Conservation (phyloP, 2,113 vertebrate species). For the Oostethus manadensis region DNA sequence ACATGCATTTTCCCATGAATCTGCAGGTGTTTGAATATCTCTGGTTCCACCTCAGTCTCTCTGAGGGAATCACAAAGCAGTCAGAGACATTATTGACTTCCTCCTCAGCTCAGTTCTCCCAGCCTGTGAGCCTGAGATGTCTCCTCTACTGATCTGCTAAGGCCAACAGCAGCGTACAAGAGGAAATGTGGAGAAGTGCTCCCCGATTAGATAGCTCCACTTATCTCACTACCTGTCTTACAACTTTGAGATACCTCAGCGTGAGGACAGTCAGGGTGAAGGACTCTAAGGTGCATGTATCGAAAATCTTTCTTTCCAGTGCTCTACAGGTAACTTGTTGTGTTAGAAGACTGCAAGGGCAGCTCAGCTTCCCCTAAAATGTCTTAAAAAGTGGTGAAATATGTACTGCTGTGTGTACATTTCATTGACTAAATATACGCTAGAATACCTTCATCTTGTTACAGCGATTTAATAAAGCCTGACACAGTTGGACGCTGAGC, state of each 20-base stretch:
- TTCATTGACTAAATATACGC: too few relatives aligned
- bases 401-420: too few relatives aligned
- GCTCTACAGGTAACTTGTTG: too few relatives aligned
- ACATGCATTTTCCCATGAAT: neutral
- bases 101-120: slow-evolving; percentile 18
- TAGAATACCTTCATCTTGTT: too few relatives aligned
- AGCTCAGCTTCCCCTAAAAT: too few relatives aligned
- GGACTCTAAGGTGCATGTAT: slow-evolving; percentile 14
- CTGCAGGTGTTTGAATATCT: slow-evolving; percentile 12
- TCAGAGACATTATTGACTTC: slow-evolving; percentile 44
- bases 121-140: slow-evolving; percentile 40
- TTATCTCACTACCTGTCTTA: slow-evolving; percentile 31
- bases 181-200: slow-evolving; percentile 37
- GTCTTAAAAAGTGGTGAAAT: too few relatives aligned
- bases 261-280: slow-evolving; percentile 15
- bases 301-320: slow-evolving; percentile 11
- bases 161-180: slow-evolving; percentile 20
- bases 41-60: slow-evolving; percentile 14
- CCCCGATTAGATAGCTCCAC: slow-evolving; percentile 34
- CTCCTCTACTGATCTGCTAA: slow-evolving; percentile 47
- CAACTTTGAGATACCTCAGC: slow-evolving; percentile 25
- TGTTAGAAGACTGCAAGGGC: too few relatives aligned
- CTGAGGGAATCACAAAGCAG: slow-evolving; percentile 19
- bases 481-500: too few relatives aligned
- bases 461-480: too few relatives aligned